These are phyloP conservation scores for Acanthurus lineatus DNA, from an alignment of 2,797 vertebrate genomes.

Conservation along the genomic window DNA sequence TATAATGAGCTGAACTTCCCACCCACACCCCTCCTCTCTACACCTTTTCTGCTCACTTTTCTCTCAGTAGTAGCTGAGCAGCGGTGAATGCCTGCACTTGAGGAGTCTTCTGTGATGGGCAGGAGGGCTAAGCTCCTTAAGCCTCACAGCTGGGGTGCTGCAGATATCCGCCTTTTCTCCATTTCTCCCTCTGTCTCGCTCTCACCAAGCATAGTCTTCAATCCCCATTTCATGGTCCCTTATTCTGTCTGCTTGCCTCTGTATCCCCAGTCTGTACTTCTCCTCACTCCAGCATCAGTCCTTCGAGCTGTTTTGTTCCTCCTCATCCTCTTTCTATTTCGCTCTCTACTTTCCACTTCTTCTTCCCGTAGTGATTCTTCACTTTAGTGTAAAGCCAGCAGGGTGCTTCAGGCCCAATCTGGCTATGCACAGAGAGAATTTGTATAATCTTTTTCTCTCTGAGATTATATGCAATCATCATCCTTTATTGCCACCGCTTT, in stretches of 20 bases:
- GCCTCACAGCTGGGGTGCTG: slow-evolving; percentile 76
- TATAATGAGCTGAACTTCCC: slow-evolving; percentile 15
- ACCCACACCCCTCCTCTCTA: slow-evolving; percentile 48
- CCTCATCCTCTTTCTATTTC: slow-evolving; percentile 59
- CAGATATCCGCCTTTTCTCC: slow-evolving; percentile 75
- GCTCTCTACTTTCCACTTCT: slow-evolving; percentile 32
- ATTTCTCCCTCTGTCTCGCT: slow-evolving; percentile 62
- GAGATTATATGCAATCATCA: slow-evolving; percentile 53
- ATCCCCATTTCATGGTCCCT: slow-evolving; percentile 69
- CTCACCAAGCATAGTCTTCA: slow-evolving; percentile 52
- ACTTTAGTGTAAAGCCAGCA: slow-evolving; percentile 53
- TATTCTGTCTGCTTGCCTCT: slow-evolving; percentile 60
- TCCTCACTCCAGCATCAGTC: slow-evolving; percentile 36
- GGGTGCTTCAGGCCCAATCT: slow-evolving; percentile 47
- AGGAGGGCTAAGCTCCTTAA: slow-evolving; percentile 81
- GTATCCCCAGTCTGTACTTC: slow-evolving; percentile 44
- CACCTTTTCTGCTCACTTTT: slow-evolving; percentile 54
- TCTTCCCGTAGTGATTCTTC: slow-evolving; percentile 42
- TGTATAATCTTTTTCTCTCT: slow-evolving; percentile 60
- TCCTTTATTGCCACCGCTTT: slow-evolving; percentile 52
- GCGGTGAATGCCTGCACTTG: slow-evolving; percentile 72
- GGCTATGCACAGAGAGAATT: slow-evolving; percentile 44
- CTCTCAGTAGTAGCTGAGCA: slow-evolving; percentile 64
- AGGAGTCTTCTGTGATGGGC: slow-evolving; percentile 70
- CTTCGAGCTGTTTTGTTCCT: slow-evolving; percentile 46